Percentiles rank a stretch among this genome's conserved stretches.
These are phyloP conservation scores for Paedocypris sp. DNA, from an alignment of 2,113 vertebrate species.

Conservation along the genomic window DNA sequence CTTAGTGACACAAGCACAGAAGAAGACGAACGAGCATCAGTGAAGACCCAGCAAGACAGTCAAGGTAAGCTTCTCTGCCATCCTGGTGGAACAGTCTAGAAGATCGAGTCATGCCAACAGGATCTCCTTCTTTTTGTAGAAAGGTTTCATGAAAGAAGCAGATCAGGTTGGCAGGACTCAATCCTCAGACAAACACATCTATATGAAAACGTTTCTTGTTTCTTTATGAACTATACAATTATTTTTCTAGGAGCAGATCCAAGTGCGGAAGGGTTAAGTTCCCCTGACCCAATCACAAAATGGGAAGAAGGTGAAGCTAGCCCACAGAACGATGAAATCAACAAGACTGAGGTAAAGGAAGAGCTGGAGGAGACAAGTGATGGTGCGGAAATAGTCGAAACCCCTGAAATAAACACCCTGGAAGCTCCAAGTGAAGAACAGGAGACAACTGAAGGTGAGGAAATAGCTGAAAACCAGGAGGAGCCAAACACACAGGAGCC, in stretches of 20 bases:
- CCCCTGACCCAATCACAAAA: constrained; percentile 28
- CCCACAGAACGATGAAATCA: background rate
- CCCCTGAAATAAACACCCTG: constrained; percentile 7
- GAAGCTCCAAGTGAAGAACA: background rate
- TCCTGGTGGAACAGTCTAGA: too few species aligned
- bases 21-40: constrained; percentile 45
- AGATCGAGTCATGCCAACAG: too few species aligned
- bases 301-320: constrained; percentile 24
- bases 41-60: constrained; percentile 25
- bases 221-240: background rate
- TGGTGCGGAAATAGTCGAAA: background rate
- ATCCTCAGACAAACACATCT: background rate
- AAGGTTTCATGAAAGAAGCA: too few species aligned
- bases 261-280: background rate
- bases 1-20: constrained; percentile 53
- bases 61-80: constrained; percentile 44
- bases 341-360: too few species aligned
- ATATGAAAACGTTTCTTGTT: background rate
- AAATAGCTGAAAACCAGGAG: background rate
- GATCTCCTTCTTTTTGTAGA: too few species aligned
- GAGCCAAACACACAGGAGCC: constrained; percentile 16
- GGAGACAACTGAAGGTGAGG: background rate
- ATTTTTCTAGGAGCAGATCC: constrained; percentile 35
- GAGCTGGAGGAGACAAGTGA: too few species aligned
- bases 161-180: too few species aligned